Percentiles rank a stretch among this genome's conserved stretches.
phyloP scores from a whole-genome alignment of 1,140 invertebrate species.

The Anoplophora glabripennis region DNA sequence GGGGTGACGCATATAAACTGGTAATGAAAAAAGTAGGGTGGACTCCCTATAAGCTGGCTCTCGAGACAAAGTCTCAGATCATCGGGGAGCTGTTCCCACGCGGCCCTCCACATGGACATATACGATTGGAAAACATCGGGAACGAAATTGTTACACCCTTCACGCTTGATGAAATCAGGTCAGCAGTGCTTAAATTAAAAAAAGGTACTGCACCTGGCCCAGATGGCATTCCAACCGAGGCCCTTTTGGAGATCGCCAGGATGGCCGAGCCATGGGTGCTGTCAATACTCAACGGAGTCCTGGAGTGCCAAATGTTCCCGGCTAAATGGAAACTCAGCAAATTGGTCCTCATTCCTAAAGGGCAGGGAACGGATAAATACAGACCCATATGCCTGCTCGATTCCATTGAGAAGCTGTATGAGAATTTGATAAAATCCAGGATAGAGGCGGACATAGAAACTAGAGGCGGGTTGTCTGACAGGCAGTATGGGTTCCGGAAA shows the following conservation, averaged over 20 bases:
- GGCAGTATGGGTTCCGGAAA: slow-evolving; percentile 9
- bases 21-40: background rate
- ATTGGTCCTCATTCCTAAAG: background rate
- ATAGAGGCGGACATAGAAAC: slow-evolving; percentile 11
- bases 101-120: no score
- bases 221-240: slow-evolving; percentile 1
- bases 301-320: background rate
- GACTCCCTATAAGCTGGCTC: background rate
- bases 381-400: no score
- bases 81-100: background rate
- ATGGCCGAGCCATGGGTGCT: slow-evolving; percentile 1
- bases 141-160: background rate
- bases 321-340: background rate
- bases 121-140: background rate
- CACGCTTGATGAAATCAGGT: background rate
- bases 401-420: no score
- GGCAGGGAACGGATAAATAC: background rate
- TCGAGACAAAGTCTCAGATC: slow-evolving; percentile 1
- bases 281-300: background rate
- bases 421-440: no score
- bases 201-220: slow-evolving; percentile 1
- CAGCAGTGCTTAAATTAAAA: background rate
- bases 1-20: slow-evolving; percentile 7
- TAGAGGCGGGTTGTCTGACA: background rate
- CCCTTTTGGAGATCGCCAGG: no score